These are phyloP conservation scores for Mercenaria mercenaria DNA, from an alignment of 1,140 invertebrate genomes.

Conservation along the genomic window DNA sequence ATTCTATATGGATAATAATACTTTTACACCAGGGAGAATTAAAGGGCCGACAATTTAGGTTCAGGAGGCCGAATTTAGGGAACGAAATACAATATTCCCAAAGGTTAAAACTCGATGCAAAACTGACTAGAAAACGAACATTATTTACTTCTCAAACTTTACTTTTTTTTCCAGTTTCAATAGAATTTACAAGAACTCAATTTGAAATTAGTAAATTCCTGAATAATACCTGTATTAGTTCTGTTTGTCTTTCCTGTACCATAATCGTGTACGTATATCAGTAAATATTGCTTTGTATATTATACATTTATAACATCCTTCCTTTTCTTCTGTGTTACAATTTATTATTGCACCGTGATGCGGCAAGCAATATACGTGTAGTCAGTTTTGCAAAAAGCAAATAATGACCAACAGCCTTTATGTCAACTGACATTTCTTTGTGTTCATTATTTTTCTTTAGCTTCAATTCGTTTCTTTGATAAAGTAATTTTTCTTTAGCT, in stretches of 20 bases:
- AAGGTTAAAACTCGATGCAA: constrained; percentile 1
- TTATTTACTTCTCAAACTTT: not conserved
- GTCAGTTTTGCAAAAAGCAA: constrained; percentile 33
- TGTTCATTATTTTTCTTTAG: not conserved
- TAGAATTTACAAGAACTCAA: too few relatives aligned
- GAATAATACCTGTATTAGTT: not conserved
- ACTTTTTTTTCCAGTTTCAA: too few relatives aligned
- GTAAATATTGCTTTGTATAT: not conserved
- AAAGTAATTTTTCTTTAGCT: not conserved
- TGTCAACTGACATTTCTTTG: constrained; percentile 31
- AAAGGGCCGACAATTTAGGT: not conserved
- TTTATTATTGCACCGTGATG: not conserved
- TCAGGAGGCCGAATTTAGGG: not conserved
- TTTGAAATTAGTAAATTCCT: not conserved
- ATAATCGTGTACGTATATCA: not conserved
- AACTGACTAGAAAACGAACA: not conserved
- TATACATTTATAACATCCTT: not conserved
- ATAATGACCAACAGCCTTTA: constrained; percentile 42
- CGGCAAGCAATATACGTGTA: not conserved
- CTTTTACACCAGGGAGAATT: not conserved
- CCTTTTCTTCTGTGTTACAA: not conserved
- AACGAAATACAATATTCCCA: constrained; percentile 4
- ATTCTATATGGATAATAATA: not conserved
- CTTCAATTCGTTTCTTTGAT: not conserved
- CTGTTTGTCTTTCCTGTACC: not conserved